Percentiles rank a stretch among this genome's conserved stretches.
Evolutionary conservation across 2,113 vertebrate genomes (phyloP).

Genomic region (Ciconia boyciana): DNA sequence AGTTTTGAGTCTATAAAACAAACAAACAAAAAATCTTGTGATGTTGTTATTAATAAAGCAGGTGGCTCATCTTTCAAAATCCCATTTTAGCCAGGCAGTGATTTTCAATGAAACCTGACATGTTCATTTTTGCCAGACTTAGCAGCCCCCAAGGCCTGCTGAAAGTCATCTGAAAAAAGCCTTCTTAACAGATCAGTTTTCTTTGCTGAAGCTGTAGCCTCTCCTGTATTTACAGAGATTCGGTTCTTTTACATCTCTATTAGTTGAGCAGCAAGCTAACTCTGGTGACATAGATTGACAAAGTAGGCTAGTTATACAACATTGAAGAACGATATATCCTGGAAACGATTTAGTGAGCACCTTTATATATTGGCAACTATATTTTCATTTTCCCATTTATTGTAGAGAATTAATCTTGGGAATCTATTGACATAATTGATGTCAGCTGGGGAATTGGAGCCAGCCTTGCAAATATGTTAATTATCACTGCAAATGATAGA

Average conservation of each 20-base stretch:
- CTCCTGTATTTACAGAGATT: background rate
- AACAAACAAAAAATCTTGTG: constrained; percentile 13
- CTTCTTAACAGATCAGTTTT: background rate
- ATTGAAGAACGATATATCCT: background rate
- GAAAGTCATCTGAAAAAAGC: constrained; percentile 40
- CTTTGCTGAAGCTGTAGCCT: background rate
- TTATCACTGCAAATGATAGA: background rate
- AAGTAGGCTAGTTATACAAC: constrained; percentile 39
- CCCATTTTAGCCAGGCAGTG: constrained; percentile 57
- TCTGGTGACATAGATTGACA: background rate
- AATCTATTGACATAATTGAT: constrained; percentile 9
- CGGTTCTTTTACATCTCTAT: background rate
- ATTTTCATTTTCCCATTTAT: background rate
- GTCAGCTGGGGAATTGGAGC: background rate
- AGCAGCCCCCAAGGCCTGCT: constrained; percentile 44
- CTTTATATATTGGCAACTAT: background rate
- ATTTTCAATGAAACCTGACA: constrained; percentile 67
- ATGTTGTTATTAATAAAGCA: constrained; percentile 63
- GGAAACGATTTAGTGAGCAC: background rate
- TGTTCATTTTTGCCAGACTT: constrained; percentile 62
- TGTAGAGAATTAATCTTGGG: background rate
- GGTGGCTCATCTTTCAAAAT: constrained; percentile 62
- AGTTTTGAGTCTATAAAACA: constrained; percentile 7
- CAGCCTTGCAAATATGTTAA: background rate
- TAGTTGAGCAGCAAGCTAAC: background rate